These are phyloP conservation scores for Lophotriccus pileatus DNA, from an alignment of 2,797 vertebrate genomes.

Conservation along the genomic window DNA sequence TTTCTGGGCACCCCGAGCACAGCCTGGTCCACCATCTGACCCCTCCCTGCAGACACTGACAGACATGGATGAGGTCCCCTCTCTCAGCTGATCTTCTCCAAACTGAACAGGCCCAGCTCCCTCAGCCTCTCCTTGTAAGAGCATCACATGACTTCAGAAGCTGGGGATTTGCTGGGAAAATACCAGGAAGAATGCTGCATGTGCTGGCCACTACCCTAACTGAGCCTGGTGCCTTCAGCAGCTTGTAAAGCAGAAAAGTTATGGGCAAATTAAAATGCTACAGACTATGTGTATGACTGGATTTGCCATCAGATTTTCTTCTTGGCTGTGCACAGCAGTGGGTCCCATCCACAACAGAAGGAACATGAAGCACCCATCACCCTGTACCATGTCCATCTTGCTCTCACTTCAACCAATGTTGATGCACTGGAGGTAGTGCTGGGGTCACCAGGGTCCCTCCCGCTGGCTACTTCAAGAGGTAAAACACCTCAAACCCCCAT, in stretches of 20 bases:
- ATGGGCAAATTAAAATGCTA: not conserved
- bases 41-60: not conserved
- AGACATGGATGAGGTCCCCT: not conserved
- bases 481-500: not conserved
- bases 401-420: rapidly evolving
- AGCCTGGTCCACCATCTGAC: not conserved
- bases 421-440: not conserved
- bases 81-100: not conserved
- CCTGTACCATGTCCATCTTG: rapidly evolving
- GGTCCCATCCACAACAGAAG: not conserved
- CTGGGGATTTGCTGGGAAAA: not conserved
- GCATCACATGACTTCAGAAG: not conserved
- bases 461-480: not conserved
- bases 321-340: not conserved
- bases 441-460: not conserved
- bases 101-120: not conserved
- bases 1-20: not conserved
- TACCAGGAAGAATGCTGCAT: rapidly evolving
- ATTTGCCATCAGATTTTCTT: not conserved
- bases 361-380: not conserved
- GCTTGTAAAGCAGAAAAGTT: not conserved
- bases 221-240: not conserved
- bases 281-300: rapidly evolving
- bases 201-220: not conserved
- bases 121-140: not conserved